Evolutionary conservation across 1,140 invertebrate genomes (phyloP).

Genomic region (Microplitis mediator): DNA sequence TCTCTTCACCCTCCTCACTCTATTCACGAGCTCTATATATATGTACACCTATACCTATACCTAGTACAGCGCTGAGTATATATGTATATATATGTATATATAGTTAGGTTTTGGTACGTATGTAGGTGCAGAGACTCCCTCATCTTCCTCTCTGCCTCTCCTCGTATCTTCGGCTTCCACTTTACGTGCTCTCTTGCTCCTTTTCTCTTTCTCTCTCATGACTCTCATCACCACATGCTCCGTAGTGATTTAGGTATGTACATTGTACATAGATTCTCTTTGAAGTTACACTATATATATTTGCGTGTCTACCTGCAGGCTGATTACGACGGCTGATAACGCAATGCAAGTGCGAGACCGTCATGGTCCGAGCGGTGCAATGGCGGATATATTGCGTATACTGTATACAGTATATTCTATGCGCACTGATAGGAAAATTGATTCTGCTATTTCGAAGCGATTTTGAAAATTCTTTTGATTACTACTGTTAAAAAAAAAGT

Average conservation of each 20-base stretch:
- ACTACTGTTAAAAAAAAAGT: too few relatives aligned
- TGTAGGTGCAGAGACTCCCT: constrained; percentile 36
- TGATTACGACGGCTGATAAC: constrained; percentile 48
- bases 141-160: constrained; percentile 12
- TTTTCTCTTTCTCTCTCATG: constrained; percentile 32
- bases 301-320: constrained; percentile 29
- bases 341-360: constrained; percentile 27
- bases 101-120: constrained; percentile 37
- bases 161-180: constrained; percentile 40
- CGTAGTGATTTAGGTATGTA: not conserved
- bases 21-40: not conserved
- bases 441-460: too few relatives aligned
- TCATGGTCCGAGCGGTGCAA: constrained; percentile 37
- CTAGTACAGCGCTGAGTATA: constrained; percentile 54
- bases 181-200: not conserved
- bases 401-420: too few relatives aligned
- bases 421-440: too few relatives aligned
- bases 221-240: constrained; percentile 26
- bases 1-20: not conserved
- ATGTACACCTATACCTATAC: not conserved
- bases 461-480: too few relatives aligned
- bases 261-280: too few relatives aligned
- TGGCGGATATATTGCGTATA: not conserved
- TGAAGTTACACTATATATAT: constrained; percentile 18
- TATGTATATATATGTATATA: constrained; percentile 58